Conservation (phyloP, 2,888 invertebrate species). For the Tipula helvola region DNA sequence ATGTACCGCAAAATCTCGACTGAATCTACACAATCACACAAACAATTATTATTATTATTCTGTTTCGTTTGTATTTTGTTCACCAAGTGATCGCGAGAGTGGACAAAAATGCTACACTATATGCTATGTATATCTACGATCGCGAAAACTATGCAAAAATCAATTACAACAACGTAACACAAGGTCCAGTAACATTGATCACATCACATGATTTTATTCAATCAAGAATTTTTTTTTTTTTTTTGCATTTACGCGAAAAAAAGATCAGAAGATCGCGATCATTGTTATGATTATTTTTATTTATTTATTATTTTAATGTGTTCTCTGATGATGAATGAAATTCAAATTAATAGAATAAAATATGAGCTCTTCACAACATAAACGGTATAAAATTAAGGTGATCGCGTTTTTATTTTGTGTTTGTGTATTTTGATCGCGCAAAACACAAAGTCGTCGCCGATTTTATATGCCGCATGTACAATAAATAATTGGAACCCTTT, state of each 20-base stretch:
- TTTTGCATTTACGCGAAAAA: neutral
- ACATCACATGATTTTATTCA: neutral
- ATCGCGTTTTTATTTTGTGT: neutral
- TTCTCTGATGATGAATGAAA: neutral
- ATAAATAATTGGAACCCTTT: neutral
- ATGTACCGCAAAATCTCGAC: neutral
- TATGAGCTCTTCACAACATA: neutral
- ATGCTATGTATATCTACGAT: neutral
- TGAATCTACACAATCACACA: neutral
- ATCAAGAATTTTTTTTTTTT: neutral
- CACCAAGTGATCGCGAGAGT: neutral
- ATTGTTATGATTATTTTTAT: slow-evolving; percentile 4
- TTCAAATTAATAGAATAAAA: neutral
- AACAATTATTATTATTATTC: neutral
- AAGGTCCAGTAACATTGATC: neutral
- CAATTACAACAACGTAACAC: neutral
- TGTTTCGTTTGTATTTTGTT: neutral
- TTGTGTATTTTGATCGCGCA: neutral
- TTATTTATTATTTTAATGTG: neutral
- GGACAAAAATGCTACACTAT: neutral
- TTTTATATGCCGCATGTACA: neutral
- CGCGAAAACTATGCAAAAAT: neutral
- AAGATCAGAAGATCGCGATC: neutral
- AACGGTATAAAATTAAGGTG: neutral
- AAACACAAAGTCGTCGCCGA: neutral